Evolutionary conservation across 2,888 invertebrate genomes (phyloP), one percentile per base, ranked within the genome.

Genomic region (Atethmia centrago): DNA sequence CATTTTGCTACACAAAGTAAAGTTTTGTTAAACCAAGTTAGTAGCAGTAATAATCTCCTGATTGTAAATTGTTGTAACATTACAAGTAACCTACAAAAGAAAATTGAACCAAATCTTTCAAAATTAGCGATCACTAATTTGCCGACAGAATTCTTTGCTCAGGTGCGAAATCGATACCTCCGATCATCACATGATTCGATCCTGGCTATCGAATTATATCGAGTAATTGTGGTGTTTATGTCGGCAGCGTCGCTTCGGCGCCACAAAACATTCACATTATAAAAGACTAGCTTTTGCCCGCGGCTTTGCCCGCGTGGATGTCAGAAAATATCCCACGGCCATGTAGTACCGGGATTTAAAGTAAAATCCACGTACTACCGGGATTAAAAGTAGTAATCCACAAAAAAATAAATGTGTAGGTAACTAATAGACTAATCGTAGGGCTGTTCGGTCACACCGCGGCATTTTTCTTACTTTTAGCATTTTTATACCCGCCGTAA

Each of bases 201-300:
- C 71, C 70, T 66, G 71, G 63, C 69, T 85, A 84, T 86, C 77
- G 73, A 85, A 85, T 85, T 75, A 85, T 85, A 85, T 86, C 87
- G 81, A 84, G 85, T 84, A 89, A 91, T 90, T 89, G 89, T 85
- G 77, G 79, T 79, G 77, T 85, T 85, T 85, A 85, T 86, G 71
- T 78, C 79, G 72, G 74, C 82, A 65, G 67, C 79, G 84, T 79
- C 87, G 74, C 64, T 73, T 65, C 88, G 91, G 90, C 91, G 90
- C 89, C 89, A 88, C 74, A 71, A 68, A 76, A 67, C 74, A 76
- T 74, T 82, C 83, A 80, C 79, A 84, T 79, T 77, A 80, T 74
- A 84, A 88, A 83, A 75, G 78, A n/a, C n/a, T n/a, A n/a, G n/a
- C n/a, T n/a, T n/a, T n/a, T n/a, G n/a, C n/a, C n/a, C n/a, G n/a